These are phyloP conservation scores for Musca vetustissima DNA, from an alignment of 1,140 invertebrate genomes.

Conservation along the genomic window DNA sequence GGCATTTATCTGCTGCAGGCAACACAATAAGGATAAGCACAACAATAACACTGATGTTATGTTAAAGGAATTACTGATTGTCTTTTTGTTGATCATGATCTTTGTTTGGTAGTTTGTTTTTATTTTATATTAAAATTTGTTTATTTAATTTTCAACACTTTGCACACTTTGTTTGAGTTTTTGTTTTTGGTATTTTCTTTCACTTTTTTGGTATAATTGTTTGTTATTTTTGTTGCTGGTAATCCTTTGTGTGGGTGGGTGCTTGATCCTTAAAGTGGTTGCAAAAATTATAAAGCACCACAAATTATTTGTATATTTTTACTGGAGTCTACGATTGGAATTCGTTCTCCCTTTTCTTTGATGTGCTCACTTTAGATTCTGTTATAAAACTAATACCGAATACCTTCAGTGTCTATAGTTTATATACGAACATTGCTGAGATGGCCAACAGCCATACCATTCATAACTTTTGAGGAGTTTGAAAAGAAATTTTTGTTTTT, in stretches of 20 bases:
- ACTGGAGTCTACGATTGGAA: not conserved
- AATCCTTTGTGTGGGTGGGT: not conserved
- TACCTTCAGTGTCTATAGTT: slow-evolving; percentile 8
- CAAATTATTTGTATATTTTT: not conserved
- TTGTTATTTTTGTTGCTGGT: not conserved
- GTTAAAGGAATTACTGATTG: not conserved
- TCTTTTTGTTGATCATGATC: slow-evolving; percentile 8
- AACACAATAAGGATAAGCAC: not conserved
- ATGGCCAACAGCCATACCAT: not conserved
- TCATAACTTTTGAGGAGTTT: slow-evolving; percentile 11
- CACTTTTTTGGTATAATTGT: not conserved
- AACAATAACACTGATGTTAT: not conserved
- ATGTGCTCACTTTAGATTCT: slow-evolving; percentile 16
- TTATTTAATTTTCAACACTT: not conserved
- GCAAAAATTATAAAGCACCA: slow-evolving; percentile 1
- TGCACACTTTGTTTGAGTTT: too few relatives aligned
- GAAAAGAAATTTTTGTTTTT: not conserved
- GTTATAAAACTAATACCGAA: slow-evolving; percentile 14
- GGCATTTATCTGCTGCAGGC: not conserved
- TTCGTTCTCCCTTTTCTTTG: too few relatives aligned
- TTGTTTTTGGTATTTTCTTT: not conserved
- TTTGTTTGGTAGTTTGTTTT: not conserved
- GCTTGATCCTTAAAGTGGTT: not conserved
- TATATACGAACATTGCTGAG: not conserved
- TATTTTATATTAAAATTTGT: not conserved